Evolutionary conservation across 92 coral and sea anemone species (phyloP).

Genomic region (Scolanthus callimorphus): DNA sequence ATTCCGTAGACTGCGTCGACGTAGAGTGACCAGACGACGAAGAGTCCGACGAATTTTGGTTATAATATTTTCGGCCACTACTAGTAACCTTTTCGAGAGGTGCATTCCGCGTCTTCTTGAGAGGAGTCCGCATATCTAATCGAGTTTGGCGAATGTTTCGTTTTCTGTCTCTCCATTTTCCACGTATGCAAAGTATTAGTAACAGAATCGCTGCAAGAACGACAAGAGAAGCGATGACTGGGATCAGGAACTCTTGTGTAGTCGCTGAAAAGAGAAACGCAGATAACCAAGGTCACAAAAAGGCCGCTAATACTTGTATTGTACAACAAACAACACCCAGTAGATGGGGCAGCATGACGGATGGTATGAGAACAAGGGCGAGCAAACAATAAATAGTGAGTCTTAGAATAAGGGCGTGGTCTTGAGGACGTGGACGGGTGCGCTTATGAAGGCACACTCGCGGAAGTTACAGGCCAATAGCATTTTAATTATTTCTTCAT

Average conservation of each 20-base stretch:
- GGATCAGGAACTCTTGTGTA: constrained; percentile 87
- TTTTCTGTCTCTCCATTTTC: constrained; percentile 77
- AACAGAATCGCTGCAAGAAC: constrained; percentile 84
- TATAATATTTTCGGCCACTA: constrained; percentile 62
- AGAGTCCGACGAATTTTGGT: constrained; percentile 78
- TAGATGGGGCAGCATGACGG: too few species aligned
- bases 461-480: too few species aligned
- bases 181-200: constrained; percentile 80
- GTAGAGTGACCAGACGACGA: constrained; percentile 70
- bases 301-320: too few species aligned
- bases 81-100: constrained; percentile 57
- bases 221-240: constrained; percentile 90
- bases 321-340: too few species aligned
- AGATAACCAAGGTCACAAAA: too few species aligned
- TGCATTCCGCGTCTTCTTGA: constrained; percentile 66
- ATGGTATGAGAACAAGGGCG: too few species aligned
- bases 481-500: too few species aligned
- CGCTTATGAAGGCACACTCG: too few species aligned
- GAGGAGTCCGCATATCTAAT: constrained; percentile 56
- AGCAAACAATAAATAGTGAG: too few species aligned
- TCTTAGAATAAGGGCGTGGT: too few species aligned
- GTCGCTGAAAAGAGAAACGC: constrained; percentile 21
- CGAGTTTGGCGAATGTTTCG: constrained; percentile 64
- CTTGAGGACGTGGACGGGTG: too few species aligned
- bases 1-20: constrained; percentile 84